Evolutionary conservation across 1,140 invertebrate species (phyloP).

Genomic region (Apolygus lucorum): DNA sequence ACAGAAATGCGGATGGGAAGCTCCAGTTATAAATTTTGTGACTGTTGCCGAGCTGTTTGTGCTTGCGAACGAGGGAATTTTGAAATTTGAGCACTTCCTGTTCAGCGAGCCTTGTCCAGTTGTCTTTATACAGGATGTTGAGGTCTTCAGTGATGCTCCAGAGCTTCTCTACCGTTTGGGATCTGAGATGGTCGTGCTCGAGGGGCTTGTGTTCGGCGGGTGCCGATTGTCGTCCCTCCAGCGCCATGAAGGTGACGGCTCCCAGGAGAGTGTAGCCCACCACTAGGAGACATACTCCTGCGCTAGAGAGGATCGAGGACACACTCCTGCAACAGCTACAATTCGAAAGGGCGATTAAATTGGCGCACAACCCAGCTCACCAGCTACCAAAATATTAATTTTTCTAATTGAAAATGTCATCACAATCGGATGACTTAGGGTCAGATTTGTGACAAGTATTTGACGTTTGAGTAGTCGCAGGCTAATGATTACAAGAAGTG

Average conservation of each 20-base stretch:
- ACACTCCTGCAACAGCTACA: slow-evolving; percentile 30
- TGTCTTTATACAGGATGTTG: slow-evolving; percentile 88
- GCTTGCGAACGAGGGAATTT: slow-evolving; percentile 46
- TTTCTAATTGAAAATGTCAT: no score
- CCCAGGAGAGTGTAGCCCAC: slow-evolving; percentile 83
- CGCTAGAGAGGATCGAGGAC: slow-evolving; percentile 34
- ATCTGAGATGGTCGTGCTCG: slow-evolving; percentile 37
- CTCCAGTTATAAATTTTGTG: slow-evolving; percentile 65
- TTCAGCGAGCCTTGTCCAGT: slow-evolving; percentile 79
- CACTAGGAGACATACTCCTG: slow-evolving; percentile 73
- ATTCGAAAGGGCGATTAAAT: background rate
- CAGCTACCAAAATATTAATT: no score
- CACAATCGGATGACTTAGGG: no score
- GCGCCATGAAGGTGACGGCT: slow-evolving; percentile 81
- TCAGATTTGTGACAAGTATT: no score
- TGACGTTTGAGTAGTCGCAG: no score
- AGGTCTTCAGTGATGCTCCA: slow-evolving; percentile 92
- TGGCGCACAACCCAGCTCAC: no score
- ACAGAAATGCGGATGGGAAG: slow-evolving; percentile 84
- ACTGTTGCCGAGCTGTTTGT: slow-evolving; percentile 35
- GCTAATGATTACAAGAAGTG: no score
- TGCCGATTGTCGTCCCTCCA: slow-evolving; percentile 54
- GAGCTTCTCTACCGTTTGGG: slow-evolving; percentile 63
- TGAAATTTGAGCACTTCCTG: slow-evolving; percentile 81
- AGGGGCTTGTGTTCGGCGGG: slow-evolving; percentile 1